Evolutionary conservation across 1,140 invertebrate genomes (phyloP), one percentile per base, ranked within the genome.

Genomic region (Leptestheria dahalacensis): DNA sequence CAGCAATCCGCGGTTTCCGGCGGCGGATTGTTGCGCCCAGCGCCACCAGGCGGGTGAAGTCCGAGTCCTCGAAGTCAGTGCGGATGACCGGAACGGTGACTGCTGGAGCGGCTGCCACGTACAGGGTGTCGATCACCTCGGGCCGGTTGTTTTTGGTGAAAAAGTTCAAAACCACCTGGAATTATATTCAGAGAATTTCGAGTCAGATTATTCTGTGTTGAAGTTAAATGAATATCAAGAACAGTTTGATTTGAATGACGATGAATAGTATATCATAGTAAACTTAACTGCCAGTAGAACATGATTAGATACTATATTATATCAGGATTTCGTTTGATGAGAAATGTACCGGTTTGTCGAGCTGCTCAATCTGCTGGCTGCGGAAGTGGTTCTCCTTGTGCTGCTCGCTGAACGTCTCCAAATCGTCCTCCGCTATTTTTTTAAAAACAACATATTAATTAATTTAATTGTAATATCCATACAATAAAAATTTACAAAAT

Each of bases 351-450:
- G 58, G 41, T 15, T 26, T 28, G 18, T 26, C 48, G 58, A 24
- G 41, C 20, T 52, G 57, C 6, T 41, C 33, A 15, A 41, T 41
- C 47, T 49, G 11, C 20, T 28, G 15, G 33, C 58, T 60, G 67
- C 77, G 75, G 75, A 79, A 91, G 73, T 90, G 84, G 60, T 81
- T 75, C 72, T 82, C 85, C 67, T 62, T 62, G 48, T 62, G 56
- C 12, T 79, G 77, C 62, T 77, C 67, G 65, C 85, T 84, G 76
- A 89, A 88, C 66, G 81, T 81, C 61, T 81, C 83, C 71, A 91
- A 83, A 76, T 89, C 85, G 66, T 86, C 84, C 77, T 87, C 86
- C 72, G 87, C 87, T 90, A 79, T 48, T 83, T 81, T 66, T 73
- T 73, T 70, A 72, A 69, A 66, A 59, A 21, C 1, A 50, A 28